Evolutionary conservation across 2,888 invertebrate species (phyloP), one percentile per base, ranked within the genome.

Genomic region (Hetaerina titia): DNA sequence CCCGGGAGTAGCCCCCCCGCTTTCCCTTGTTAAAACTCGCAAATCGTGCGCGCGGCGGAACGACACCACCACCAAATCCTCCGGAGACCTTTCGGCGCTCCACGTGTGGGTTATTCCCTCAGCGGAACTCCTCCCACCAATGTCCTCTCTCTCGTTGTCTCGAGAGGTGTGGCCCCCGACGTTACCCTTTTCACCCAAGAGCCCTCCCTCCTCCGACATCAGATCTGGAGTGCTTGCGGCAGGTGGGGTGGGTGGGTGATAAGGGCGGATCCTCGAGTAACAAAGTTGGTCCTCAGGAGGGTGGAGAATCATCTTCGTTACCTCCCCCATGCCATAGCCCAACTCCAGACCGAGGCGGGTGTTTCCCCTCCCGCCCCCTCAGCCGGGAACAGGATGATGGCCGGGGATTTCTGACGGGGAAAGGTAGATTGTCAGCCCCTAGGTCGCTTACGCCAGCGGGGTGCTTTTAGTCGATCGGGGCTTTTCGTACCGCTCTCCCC

Each of bases 1-100:
- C 92, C 92, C 92, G 92, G 92, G 92, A 92, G 92, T 92, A 74
- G 69, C 15, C 64, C 64, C n/a, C 92, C 92, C 92, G 92, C 92
- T 57, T 69, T 64, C 90, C 64, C 45, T 90, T 45, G 64, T 69
- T 64, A 63, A 45, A 90, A 92, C 90, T 90, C 90, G 60, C 60
- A 17, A 81, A 13, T 13, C 31, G 25, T 74, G 74, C 74, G 74
- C 63, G 64, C 92, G 92, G 63, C 69, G 69, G 0, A 63, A 25
- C 64, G 64, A 19, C 90, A 58, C n/a, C 90, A n/a, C 69, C 69
- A 22, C 45, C 45, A 45, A 2, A 45, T 45, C 58, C 89, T 89
- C 45, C 90, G 63, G 90, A 64, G 64, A 64, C 7, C 17, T 69
- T 69, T 7, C 22, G 69, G 69, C 31, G 45, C 64, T 64, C 90